These are phyloP conservation scores for Mallotus villosus DNA, from an alignment of 2,797 vertebrate species.

Conservation along the genomic window DNA sequence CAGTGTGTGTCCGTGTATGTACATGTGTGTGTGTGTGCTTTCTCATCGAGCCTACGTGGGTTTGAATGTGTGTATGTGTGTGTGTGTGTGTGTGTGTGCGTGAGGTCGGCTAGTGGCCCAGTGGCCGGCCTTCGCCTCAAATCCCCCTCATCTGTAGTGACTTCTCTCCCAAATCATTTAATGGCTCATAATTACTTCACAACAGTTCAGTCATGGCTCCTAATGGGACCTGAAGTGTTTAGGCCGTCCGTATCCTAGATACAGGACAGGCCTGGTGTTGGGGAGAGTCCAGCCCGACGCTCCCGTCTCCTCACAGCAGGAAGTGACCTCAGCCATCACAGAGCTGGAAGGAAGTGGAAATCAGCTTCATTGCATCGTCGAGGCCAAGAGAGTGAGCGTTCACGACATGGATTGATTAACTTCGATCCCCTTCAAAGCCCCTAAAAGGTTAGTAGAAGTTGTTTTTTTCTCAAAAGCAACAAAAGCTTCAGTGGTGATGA, in stretches of 20 bases:
- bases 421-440: neutral
- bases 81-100: constrained; percentile 33
- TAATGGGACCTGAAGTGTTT: constrained; percentile 68
- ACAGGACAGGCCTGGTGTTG: constrained; percentile 37
- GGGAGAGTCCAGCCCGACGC: constrained; percentile 16
- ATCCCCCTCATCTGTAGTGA: constrained; percentile 72
- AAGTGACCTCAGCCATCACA: constrained; percentile 30
- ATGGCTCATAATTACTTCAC: constrained; percentile 69
- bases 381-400: constrained; percentile 54
- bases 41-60: constrained; percentile 24
- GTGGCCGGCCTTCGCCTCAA: constrained; percentile 55
- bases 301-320: constrained; percentile 36
- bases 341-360: constrained; percentile 36
- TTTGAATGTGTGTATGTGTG: neutral
- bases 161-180: constrained; percentile 65
- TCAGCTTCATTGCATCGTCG: constrained; percentile 38
- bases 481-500: too few species aligned
- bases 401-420: constrained; percentile 28
- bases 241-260: constrained; percentile 59
- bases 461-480: neutral
- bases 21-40: constrained; percentile 43
- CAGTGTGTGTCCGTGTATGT: constrained; percentile 21
- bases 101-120: constrained; percentile 51
- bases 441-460: constrained; percentile 45
- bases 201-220: constrained; percentile 61